Base-by-base conservation (phyloP, 92 coral and sea anemone species). In the Umimayanthus kanabou region DNA sequence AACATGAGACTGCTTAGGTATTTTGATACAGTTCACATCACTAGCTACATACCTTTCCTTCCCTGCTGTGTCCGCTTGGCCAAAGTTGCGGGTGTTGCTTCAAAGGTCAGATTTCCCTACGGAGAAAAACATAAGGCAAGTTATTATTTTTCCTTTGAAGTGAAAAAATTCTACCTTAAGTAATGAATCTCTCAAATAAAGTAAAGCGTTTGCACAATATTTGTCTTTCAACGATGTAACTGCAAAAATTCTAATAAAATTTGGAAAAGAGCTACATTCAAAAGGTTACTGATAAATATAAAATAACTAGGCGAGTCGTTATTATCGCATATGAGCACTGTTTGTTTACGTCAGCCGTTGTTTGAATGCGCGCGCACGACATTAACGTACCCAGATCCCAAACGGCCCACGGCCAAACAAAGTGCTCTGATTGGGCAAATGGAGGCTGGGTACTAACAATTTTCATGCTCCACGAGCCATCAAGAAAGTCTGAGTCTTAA, bases 101-200 rank as follows among this genome's bases (percentile, higher is more conserved):
- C 93, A 50, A 95, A 93, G 28, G 91, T 64, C 22, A 76, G 49
- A 40, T 93, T 90, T 25, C 92, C 96, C 98, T 95, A 66, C 40
- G 45, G 40, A 75, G n/a, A 18, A 81, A 80, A 81, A 13, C 1
- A 18, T 37, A 9, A 39, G 20, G 28, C n/a, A n/a, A 37, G 30
- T 30, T 55, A 11, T 23, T 80, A 77, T 16, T 23, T 61, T 18
- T 3, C n/a, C 20, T 61, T 16, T 61, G 25, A 61, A 61, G 69
- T 26, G 69, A 61, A 20, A 61, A 20, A 18, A 23, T 9, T 15
- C 50, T 3, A 18, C 15, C 69, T 8, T 61, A 18, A 18, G 69
- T 61, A 61, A 20, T 20, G 5, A 25, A 22, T 61, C 26, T 20
- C 20, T 7, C 7, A 0, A 18, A 20, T 16, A 6, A 6, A 16